phyloP scores from a whole-genome alignment of 2,113 vertebrate species.

The Trogon surrucura region DNA sequence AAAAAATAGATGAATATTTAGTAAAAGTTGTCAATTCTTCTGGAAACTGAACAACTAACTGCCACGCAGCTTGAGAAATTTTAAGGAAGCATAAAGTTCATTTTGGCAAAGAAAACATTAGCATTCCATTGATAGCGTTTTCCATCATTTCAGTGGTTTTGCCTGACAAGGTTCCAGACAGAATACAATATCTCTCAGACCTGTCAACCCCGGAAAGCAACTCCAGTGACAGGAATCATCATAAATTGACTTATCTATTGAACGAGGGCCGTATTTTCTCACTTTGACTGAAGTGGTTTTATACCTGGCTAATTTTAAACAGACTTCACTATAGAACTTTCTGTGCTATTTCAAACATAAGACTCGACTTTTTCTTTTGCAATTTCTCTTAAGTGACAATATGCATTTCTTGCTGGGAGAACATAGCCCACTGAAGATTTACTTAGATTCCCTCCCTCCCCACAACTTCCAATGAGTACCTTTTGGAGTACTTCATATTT shows the following conservation, averaged over 20 bases:
- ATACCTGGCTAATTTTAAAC: not conserved
- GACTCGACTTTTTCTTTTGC: not conserved
- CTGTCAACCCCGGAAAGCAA: constrained; percentile 2
- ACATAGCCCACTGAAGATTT: not conserved
- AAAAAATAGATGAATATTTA: not conserved
- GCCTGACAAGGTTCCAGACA: constrained; percentile 2
- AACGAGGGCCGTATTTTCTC: not conserved
- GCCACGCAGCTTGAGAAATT: not conserved
- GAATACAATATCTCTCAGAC: not conserved
- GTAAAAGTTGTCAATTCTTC: not conserved
- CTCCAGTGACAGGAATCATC: not conserved
- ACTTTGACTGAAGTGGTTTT: not conserved
- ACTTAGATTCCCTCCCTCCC: not conserved
- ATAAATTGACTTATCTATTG: not conserved
- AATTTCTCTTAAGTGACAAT: not conserved
- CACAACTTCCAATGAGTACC: not conserved
- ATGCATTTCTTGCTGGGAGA: not conserved
- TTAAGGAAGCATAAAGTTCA: not conserved
- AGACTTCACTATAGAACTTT: not conserved
- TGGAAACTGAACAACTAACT: not conserved
- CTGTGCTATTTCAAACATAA: not conserved
- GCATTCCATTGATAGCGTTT: not conserved
- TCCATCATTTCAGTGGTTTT: not conserved
- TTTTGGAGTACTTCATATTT: not conserved
- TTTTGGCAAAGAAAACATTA: not conserved